A percentile compares a stretch with the other conserved stretches of the same genome.
Conservation (phyloP, 2,888 invertebrate species). For the Pristionchus entomophagus region DNA sequence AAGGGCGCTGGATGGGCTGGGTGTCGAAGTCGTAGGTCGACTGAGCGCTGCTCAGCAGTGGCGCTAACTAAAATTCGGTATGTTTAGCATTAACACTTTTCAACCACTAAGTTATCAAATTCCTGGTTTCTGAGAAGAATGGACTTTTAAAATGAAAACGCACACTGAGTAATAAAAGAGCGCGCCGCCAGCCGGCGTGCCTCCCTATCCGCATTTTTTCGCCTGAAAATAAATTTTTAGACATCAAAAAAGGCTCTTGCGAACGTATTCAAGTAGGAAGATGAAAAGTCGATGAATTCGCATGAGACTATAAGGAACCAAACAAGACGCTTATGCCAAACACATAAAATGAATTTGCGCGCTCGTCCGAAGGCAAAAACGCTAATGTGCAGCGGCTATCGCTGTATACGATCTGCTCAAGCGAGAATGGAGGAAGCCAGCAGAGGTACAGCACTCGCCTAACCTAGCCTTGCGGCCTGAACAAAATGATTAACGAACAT, state of each 20-base stretch:
- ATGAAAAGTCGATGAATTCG: not conserved
- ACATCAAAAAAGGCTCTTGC: not conserved
- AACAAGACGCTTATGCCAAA: not conserved
- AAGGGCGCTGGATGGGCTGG: not conserved
- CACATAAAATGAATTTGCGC: not conserved
- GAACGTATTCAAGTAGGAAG: not conserved
- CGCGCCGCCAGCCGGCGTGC: constrained; percentile 39
- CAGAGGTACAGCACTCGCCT: too few species aligned
- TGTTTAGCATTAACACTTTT: not conserved
- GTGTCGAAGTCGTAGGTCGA: constrained; percentile 44
- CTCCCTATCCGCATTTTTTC: constrained; percentile 29
- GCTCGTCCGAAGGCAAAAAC: constrained; percentile 19
- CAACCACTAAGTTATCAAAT: not conserved
- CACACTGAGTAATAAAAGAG: not conserved
- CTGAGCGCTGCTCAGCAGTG: not conserved
- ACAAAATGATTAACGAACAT: too few species aligned
- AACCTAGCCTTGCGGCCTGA: too few species aligned
- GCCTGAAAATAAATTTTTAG: not conserved
- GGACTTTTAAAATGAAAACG: not conserved
- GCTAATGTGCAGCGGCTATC: not conserved
- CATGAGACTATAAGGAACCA: not conserved
- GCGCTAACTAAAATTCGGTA: not conserved
- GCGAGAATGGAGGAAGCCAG: not conserved
- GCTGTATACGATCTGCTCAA: not conserved
- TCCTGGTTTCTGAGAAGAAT: not conserved